Evolutionary conservation across 2,797 vertebrate species (phyloP).

Genomic region (Helarctos malayanus): DNA sequence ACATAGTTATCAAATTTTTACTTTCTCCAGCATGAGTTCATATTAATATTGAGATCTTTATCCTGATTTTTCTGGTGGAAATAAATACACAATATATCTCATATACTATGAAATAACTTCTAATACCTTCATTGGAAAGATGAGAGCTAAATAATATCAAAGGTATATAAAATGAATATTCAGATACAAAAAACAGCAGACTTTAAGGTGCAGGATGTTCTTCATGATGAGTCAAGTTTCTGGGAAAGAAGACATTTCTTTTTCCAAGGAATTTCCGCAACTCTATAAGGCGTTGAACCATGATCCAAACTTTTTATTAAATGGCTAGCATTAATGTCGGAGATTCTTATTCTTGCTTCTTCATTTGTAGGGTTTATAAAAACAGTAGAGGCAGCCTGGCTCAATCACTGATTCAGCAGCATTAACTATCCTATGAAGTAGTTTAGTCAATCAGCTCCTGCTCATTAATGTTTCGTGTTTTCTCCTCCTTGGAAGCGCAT

Average conservation of each 20-base stretch:
- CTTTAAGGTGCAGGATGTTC: background rate
- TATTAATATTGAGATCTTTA: background rate
- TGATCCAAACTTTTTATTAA: background rate
- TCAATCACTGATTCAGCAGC: background rate
- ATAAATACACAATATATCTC: background rate
- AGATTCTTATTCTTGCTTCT: background rate
- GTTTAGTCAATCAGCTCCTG: background rate
- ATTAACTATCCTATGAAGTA: background rate
- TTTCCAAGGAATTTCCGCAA: background rate
- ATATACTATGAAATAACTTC: background rate
- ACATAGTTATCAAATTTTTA: background rate
- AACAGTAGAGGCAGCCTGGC: background rate
- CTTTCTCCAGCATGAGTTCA: background rate
- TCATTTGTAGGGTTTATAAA: background rate
- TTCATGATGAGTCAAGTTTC: background rate
- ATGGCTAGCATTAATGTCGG: background rate
- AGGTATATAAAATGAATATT: background rate
- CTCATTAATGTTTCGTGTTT: background rate
- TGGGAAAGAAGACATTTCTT: background rate
- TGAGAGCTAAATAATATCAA: background rate
- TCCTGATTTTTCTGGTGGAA: background rate
- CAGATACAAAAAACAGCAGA: background rate
- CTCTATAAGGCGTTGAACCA: background rate
- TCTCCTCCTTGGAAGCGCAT: background rate
- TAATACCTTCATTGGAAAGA: background rate